Base-by-base conservation (phyloP, 2,113 vertebrate species). In the Hyla sarda region DNA sequence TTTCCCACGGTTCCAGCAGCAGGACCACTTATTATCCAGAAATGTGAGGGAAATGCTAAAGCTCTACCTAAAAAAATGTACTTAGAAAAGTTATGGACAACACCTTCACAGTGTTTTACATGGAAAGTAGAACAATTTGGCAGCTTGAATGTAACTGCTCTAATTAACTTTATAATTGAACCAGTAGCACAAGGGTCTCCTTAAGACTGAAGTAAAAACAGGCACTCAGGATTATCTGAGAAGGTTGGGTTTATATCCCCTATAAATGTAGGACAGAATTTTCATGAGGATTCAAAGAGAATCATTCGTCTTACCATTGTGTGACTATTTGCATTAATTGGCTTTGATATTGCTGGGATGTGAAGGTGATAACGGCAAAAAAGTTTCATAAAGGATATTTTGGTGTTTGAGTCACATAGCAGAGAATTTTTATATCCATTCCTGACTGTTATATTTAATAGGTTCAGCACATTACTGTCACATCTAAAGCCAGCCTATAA, bases 1-100 rank as follows among this genome's bases (percentile, higher is more conserved):
- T 84, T 84, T 84, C 71, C 73, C 71, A 84, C 71, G 82, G 82
- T 75, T 84, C 71, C 71, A 84, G 54, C 83, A 76, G 72, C 58
- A 84, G 83, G 83, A 47, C 56, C 82, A 77, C 56, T 84, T 77
- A 65, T 84, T 84, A 84, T 76, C 41, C 72, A 50, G 73, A 67
- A 67, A 77, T 84, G 82, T 75, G 82, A 76, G 83, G 23, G 45
- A 84, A 84, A 45, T 60, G 25, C 82, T 82, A 30, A 58, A 32
- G 19, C 81, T 54, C 25, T n/a, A 54, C 23, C 62, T 32, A 72
- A 82, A 54, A 54, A 37, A 71, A 28, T 52, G 81, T 52, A 77
- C 48, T 30, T 52, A 54, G 50, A 47, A 32, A 82, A 37, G 65
- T 32, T 52, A 82, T 71, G 47, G 81, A 82, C 47, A 82, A 71